Evolutionary conservation across 37 sponge, comb jelly and placozoan genomes (phyloP), one percentile per base, ranked within the genome.

Genomic region (Theonella swinhoei): DNA sequence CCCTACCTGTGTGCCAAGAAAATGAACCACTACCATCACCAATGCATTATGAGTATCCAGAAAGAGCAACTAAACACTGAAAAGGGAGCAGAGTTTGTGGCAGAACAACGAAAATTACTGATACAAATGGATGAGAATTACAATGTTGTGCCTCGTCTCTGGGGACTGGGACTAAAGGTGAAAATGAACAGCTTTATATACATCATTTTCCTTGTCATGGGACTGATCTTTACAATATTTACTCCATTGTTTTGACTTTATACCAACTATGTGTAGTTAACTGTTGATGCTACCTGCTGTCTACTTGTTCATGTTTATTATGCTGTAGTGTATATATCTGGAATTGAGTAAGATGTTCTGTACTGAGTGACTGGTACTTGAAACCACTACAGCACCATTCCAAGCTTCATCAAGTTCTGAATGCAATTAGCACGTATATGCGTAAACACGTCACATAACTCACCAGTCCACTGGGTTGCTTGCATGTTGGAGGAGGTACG

Each of bases 401-500:
- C n/a, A n/a, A n/a, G n/a, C n/a, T n/a, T 31, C 70, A 31, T 19
- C 29, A 17, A 23, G 32, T 31, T 11, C 70, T n/a, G 11, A n/a
- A 14, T 19, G 25, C 22, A 68, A 31, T 31, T 29, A 24, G 22
- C 33, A 68, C 70, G 14, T n/a, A 23, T 68, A 23, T 68, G 33
- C 70, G 61, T 59, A n/a, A n/a, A n/a, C n/a, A n/a, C n/a, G n/a
- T n/a, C 25, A 3, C 2, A 9, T 70, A 42, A 38, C 91, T 76
- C 14, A 90, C 91, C 91, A 93, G 23, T 93, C 93, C 26, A 93
- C 90, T 28, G 93, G 93, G 62, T 93, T 93, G 38, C 76, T 47
- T 20, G 93, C 89, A 73, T 93, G 93, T 59, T 93, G 93, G 19
- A 86, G 79, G 8, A 93, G 83, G 54, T 93, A 93, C 0, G 93